phyloP scores from a whole-genome alignment of 2,113 vertebrate genomes.

The Irena cyanogastra region DNA sequence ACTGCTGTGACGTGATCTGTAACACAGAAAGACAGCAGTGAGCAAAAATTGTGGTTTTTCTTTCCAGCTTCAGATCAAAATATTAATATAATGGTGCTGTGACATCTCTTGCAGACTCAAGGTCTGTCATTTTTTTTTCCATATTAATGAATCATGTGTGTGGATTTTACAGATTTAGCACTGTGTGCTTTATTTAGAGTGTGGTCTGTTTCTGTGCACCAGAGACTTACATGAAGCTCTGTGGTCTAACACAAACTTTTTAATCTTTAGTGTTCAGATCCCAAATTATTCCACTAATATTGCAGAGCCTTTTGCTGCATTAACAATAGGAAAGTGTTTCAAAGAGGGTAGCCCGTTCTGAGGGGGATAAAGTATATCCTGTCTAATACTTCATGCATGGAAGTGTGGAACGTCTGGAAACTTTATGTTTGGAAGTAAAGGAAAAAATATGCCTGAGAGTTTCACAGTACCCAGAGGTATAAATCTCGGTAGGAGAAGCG shows the following conservation, averaged over 20 bases:
- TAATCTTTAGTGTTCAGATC: neutral
- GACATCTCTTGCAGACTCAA: neutral
- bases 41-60: neutral
- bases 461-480: neutral
- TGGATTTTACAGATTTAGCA: neutral
- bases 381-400: neutral
- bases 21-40: neutral
- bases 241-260: neutral
- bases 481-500: fast-evolving
- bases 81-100: neutral
- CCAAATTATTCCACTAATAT: neutral
- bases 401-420: neutral
- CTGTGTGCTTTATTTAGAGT: neutral
- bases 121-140: neutral
- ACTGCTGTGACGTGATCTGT: neutral
- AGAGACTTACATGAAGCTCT: neutral
- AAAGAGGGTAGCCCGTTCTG: neutral
- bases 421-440: neutral
- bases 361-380: neutral
- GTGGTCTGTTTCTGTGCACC: neutral
- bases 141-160: neutral
- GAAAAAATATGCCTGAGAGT: neutral
- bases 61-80: neutral
- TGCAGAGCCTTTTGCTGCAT: neutral
- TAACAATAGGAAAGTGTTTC: neutral